phyloP scores from a whole-genome alignment of 2,797 vertebrate genomes.

The Champsocephalus esox region DNA sequence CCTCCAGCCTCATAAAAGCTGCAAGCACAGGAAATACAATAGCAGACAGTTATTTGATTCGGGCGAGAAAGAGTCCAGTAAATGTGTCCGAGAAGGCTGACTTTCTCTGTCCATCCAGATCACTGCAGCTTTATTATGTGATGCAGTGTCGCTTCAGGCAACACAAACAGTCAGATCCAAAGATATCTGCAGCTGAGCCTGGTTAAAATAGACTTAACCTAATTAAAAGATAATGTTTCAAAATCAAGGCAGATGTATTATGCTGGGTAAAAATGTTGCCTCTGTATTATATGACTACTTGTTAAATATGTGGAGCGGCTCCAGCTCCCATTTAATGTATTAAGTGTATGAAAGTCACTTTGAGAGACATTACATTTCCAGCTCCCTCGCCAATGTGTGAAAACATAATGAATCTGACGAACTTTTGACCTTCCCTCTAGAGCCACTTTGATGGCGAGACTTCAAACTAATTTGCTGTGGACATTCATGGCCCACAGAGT shows the following conservation, averaged over 20 bases:
- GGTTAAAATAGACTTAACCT: neutral
- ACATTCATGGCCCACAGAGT: no score
- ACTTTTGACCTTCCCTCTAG: no score
- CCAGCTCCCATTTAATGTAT: no score
- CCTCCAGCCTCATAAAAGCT: conserved; percentile 17
- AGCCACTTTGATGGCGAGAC: no score
- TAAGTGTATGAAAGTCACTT: no score
- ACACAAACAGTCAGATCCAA: conserved; percentile 19
- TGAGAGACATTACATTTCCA: no score
- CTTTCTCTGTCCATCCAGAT: conserved; percentile 16
- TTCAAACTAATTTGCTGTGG: no score
- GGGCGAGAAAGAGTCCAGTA: conserved; percentile 25
- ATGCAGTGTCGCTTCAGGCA: conserved; percentile 30
- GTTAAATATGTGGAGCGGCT: no score
- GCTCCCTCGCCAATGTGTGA: no score
- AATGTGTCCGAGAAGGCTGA: conserved; percentile 32
- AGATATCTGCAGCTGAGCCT: conserved; percentile 14
- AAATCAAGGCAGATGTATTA: neutral
- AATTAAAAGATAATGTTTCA: neutral
- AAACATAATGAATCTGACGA: no score
- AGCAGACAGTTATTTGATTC: conserved; percentile 14
- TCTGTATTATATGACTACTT: neutral
- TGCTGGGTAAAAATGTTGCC: neutral
- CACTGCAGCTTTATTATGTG: conserved; percentile 12
- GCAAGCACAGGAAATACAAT: conserved; percentile 7